Conservation (phyloP, 2,888 invertebrate species). For the Elgonia sp. region DNA sequence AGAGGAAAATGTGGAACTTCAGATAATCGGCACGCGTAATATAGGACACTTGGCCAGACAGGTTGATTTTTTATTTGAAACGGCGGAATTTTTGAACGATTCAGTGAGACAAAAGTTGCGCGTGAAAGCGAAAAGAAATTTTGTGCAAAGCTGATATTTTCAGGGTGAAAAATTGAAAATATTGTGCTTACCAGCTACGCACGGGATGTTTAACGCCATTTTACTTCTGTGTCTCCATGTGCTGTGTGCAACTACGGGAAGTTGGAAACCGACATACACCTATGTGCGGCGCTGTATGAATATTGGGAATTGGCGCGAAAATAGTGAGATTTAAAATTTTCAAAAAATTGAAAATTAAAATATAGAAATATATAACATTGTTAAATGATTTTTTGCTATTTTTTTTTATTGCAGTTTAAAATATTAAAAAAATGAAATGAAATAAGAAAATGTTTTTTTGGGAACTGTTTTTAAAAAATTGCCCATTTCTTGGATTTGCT, state of each 20-base stretch:
- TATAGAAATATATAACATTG: too few species aligned
- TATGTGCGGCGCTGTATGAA: background rate
- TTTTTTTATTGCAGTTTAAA: too few species aligned
- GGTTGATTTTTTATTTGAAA: background rate
- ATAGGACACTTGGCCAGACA: slow-evolving; percentile 5
- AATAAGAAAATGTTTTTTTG: too few species aligned
- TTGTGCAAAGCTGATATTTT: too few species aligned
- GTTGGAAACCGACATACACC: background rate
- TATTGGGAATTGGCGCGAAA: background rate
- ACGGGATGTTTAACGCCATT: slow-evolving; percentile 86
- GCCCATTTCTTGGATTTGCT: too few species aligned
- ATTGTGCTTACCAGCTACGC: slow-evolving; percentile 86
- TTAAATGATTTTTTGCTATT: too few species aligned
- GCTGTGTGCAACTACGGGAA: slow-evolving; percentile 65
- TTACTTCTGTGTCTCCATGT: slow-evolving; percentile 84
- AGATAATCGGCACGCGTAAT: slow-evolving; percentile 42
- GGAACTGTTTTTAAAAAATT: too few species aligned
- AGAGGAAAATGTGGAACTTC: slow-evolving; percentile 22
- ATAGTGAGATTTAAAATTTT: background rate
- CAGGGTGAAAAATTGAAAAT: too few species aligned
- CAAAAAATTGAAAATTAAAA: too few species aligned
- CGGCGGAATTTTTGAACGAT: background rate
- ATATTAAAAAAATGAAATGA: too few species aligned
- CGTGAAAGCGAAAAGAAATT: too few species aligned
- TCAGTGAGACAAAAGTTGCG: background rate